Evolutionary conservation across 1,140 invertebrate species (phyloP).

Genomic region (Macrostomum lignano): DNA sequence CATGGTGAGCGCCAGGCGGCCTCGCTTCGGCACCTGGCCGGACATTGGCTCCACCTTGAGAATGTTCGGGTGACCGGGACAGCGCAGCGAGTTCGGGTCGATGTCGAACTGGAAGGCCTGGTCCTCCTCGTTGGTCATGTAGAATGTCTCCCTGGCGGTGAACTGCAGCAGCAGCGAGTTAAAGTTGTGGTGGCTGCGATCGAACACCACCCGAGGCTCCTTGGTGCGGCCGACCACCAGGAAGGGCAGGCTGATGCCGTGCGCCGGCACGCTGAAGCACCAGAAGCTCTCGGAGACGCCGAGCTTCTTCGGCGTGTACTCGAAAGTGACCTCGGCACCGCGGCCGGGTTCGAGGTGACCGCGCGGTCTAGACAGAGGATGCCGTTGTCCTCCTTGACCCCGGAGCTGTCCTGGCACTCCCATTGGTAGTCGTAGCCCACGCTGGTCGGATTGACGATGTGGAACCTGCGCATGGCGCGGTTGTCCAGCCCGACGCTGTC

Average conservation of each 20-base stretch:
- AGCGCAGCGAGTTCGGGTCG: constrained; percentile 16
- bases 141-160: constrained; percentile 14
- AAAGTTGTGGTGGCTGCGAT: constrained; percentile 24
- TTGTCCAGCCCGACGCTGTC: constrained; percentile 17
- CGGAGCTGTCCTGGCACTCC: constrained; percentile 22
- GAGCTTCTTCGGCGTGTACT: constrained; percentile 12
- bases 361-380: too few relatives aligned
- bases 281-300: constrained; percentile 24
- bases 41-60: constrained; percentile 16
- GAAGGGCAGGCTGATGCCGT: constrained; percentile 23
- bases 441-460: constrained; percentile 24
- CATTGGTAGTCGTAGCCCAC: constrained; percentile 20
- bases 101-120: constrained; percentile 16
- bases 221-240: constrained; percentile 20
- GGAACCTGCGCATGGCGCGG: neutral
- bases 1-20: neutral
- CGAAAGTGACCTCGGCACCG: too few relatives aligned
- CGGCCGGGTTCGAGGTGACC: too few relatives aligned
- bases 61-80: constrained; percentile 16
- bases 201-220: constrained; percentile 22
- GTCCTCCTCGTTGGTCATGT: constrained; percentile 20
- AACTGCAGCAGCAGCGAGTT: constrained; percentile 14
- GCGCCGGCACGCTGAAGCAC: constrained; percentile 20
- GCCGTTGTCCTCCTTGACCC: too few relatives aligned
- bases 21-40: constrained; percentile 12